Percentiles rank a stretch among this genome's conserved stretches.
phyloP scores from a whole-genome alignment of 2,113 vertebrate genomes.

The Agapornis roseicollis region DNA sequence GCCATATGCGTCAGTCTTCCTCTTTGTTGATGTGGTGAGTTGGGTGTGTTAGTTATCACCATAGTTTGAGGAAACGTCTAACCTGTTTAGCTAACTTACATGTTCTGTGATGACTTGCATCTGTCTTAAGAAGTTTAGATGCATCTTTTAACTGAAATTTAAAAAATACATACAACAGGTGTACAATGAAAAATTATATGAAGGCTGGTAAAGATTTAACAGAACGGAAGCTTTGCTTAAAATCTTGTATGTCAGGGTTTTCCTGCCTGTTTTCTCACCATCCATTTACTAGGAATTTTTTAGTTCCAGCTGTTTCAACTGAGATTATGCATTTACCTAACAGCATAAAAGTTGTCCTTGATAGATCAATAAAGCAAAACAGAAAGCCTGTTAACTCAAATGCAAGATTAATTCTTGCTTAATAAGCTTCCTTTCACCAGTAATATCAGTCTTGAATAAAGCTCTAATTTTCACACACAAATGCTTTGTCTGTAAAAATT shows the following conservation, averaged over 20 bases:
- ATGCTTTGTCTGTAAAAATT: background rate
- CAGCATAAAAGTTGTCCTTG: background rate
- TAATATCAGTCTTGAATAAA: background rate
- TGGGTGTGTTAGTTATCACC: background rate
- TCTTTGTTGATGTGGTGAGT: background rate
- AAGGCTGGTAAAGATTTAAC: background rate
- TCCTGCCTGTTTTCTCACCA: background rate
- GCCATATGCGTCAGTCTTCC: accelerated
- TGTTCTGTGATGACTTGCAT: background rate
- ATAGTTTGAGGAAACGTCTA: background rate
- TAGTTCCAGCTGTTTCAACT: background rate
- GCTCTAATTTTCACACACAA: background rate
- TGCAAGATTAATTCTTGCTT: background rate
- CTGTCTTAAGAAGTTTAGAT: background rate
- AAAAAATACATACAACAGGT: background rate
- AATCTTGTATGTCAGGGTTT: background rate
- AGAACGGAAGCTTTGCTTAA: background rate
- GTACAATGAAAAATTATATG: background rate
- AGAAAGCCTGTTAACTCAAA: background rate
- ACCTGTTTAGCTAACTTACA: background rate
- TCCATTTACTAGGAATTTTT: background rate
- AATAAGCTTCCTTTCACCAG: background rate
- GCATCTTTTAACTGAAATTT: background rate
- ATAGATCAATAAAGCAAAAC: background rate
- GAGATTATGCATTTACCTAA: background rate